Evolutionary conservation across 1,140 invertebrate species (phyloP), one percentile per base, ranked within the genome.

Genomic region (Triops longicaudatus): DNA sequence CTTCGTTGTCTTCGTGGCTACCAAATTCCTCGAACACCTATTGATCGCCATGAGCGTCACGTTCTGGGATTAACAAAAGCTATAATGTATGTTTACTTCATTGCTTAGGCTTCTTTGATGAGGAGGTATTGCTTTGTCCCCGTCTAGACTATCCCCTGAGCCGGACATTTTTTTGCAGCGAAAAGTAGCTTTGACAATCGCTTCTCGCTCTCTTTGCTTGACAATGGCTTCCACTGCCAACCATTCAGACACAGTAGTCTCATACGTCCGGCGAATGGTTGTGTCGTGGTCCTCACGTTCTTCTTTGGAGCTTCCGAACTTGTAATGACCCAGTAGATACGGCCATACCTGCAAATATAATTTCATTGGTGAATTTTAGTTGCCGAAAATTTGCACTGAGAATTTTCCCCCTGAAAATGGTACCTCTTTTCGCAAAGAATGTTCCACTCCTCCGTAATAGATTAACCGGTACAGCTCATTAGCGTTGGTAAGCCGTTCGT

Each of bases 221-320:
- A 97, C 93, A 78, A 97, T 96, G 0, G 94, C 94, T 83, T 97
- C 96, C 0, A 97, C 93, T 1, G 93, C 94, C 74, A 95, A 84
- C 96, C 96, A 98, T 82, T 97, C 95, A 0, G 93, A 94, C 93
- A 96, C 95, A 2, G 91, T 93, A 9, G 92, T 91, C 85, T 97
- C 94, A 81, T 95, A 95, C 78, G 90, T 88, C 75, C 91, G 88
- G 79, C 89, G 87, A 77, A 91, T 89, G 73, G 86, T 85, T 78
- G 87, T 84, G 81, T 94, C 91, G 77, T 91, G 87, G 78, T 90
- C 87, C 27, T 85, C 83, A 1, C 93, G 85, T 79, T 94, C 91
- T 79, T 91, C 88, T 7, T 84, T 79, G 11, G 90, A 90, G 81
- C 90, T 92, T 31, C 90, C 89, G 84, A 96, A 95, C 82, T 89